Conservation (phyloP, 2,888 invertebrate genomes). For the Drosophila stalkeri region DNA sequence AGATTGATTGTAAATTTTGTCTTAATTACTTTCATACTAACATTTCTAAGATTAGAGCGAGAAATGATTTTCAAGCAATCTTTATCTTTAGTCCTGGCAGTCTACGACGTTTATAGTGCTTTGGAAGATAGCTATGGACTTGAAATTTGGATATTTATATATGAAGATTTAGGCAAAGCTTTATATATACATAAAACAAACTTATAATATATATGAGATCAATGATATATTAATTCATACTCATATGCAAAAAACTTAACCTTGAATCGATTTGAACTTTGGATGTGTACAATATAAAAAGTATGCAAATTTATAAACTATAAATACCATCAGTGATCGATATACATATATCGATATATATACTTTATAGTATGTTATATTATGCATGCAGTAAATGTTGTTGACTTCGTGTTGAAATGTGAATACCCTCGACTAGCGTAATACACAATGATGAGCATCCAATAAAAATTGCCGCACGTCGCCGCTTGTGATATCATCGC, state of each 20-base stretch:
- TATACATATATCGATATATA: background rate
- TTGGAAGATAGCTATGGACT: background rate
- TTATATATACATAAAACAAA: no score
- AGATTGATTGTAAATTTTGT: no score
- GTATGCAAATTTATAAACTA: background rate
- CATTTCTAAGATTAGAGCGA: background rate
- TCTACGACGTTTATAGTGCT: background rate
- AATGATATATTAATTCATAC: background rate
- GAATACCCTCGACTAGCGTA: slow-evolving; percentile 1
- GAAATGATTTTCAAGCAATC: background rate
- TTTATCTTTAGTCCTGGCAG: background rate
- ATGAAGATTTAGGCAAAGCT: no score
- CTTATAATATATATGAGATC: background rate
- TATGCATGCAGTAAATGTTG: background rate
- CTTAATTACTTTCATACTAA: background rate
- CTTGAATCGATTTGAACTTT: background rate
- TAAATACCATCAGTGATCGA: background rate
- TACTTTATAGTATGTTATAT: no score
- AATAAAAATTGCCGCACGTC: slow-evolving; percentile 74
- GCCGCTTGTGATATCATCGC: slow-evolving; percentile 67
- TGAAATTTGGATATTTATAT: background rate
- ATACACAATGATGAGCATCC: slow-evolving; percentile 63
- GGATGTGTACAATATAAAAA: background rate
- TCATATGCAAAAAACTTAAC: background rate
- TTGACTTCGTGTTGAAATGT: background rate